Conservation (phyloP, 2,797 vertebrate genomes). For the Neosalanx taihuensis region DNA sequence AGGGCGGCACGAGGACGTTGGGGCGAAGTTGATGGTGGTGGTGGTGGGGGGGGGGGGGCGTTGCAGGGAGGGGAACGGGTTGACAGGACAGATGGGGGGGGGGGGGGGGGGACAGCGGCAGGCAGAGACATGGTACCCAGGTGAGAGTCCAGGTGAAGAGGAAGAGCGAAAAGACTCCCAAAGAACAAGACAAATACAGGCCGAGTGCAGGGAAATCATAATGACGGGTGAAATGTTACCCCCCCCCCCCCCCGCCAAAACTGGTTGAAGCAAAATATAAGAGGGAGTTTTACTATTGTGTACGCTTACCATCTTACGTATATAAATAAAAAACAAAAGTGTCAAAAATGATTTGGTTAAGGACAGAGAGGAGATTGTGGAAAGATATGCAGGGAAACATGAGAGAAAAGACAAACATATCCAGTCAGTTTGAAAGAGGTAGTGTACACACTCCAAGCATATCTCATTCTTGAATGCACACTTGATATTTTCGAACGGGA, state of each 20-base stretch:
- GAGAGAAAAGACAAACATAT: constrained; percentile 27
- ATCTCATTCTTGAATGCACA: constrained; percentile 13
- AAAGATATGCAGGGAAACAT: constrained; percentile 25
- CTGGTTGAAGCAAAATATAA: background rate
- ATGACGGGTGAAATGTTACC: background rate
- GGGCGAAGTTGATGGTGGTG: background rate
- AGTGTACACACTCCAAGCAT: background rate
- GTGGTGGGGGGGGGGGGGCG: background rate
- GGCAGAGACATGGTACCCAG: background rate
- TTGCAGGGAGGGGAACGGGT: background rate
- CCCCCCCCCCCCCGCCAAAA: constrained; percentile 7
- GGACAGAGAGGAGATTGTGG: constrained; percentile 30
- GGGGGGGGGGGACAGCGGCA: background rate
- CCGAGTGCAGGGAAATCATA: background rate
- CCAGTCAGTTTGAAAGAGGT: background rate
- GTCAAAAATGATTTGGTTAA: constrained; percentile 35
- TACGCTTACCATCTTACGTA: constrained; percentile 66
- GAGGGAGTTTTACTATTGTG: constrained; percentile 21
- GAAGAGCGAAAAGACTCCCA: background rate
- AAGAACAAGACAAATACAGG: background rate
- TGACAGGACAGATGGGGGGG: background rate
- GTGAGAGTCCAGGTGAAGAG: too few relatives aligned
- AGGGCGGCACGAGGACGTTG: background rate
- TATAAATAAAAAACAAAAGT: constrained; percentile 47
- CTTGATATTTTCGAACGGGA: too few relatives aligned